phyloP scores from a whole-genome alignment of 2,888 invertebrate genomes.

The Hyposoter didymator region DNA sequence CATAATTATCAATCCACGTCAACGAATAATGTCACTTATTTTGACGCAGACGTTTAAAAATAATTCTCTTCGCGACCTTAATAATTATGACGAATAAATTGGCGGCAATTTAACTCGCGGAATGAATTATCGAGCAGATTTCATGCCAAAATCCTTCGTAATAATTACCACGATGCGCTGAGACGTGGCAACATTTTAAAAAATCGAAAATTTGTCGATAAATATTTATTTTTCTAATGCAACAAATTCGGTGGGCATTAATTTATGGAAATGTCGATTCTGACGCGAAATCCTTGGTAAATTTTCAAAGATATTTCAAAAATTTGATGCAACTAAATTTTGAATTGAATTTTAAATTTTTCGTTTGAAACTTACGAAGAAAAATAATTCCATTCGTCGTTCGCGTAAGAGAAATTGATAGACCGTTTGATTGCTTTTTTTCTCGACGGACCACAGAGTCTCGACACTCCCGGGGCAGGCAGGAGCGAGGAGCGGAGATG shows the following conservation, averaged over 20 bases:
- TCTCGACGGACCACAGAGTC: background rate
- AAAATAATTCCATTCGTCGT: background rate
- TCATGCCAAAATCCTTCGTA: background rate
- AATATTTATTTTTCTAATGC: background rate
- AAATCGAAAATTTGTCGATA: background rate
- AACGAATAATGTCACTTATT: slow-evolving; percentile 36
- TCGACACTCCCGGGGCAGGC: background rate
- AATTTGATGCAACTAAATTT: too few species aligned
- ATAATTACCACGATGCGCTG: background rate
- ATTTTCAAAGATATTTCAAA: background rate
- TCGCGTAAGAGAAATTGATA: slow-evolving; percentile 9
- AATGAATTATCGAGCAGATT: background rate
- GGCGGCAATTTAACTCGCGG: background rate
- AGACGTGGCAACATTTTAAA: background rate
- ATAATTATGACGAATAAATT: slow-evolving; percentile 30
- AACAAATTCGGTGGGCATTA: background rate
- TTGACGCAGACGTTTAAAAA: slow-evolving; percentile 34
- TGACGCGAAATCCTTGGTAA: background rate
- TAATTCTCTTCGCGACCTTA: slow-evolving; percentile 1
- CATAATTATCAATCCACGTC: slow-evolving; percentile 20
- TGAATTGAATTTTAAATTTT: too few species aligned
- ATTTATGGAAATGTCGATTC: too few species aligned
- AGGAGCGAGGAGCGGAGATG: background rate
- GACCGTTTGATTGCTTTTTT: slow-evolving; percentile 10
- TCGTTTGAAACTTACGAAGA: background rate